Evolutionary conservation across 2,797 vertebrate genomes (phyloP), one percentile per base, ranked within the genome.

Genomic region (Falco rusticolus): DNA sequence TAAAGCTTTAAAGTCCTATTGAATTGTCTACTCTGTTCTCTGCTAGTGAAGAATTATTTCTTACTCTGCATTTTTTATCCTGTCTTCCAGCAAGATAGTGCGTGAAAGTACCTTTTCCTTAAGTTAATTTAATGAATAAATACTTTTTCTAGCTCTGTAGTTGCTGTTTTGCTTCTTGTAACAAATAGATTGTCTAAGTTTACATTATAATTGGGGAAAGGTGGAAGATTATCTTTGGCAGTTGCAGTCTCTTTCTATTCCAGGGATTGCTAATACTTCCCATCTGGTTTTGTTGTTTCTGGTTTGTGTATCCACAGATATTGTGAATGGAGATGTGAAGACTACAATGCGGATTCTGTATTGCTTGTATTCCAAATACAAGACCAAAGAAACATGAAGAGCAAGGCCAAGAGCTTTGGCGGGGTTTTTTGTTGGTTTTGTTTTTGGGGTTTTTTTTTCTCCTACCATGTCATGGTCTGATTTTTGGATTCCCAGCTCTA

Each of bases 291-390:
- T 60, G 41, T 34, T 64, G 17, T 82, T 90, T 90, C 89, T 92
- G 85, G 4, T 89, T 74, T 95, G 39, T 97, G 66, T 93, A 29
- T 93, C 97, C 60, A 50, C 98, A 99, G 99, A 99, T 97, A 98
- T 99, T 3, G 98, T 99, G 89, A 99, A 98, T 3, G 98, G 98
- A 97, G 98, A 99, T 28, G 6, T 59, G 39, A 94, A 97, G 63
- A 95, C 98, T 65, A 99, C 98, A 3, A 94, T 99, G 97, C 97
- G 98, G 87, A 95, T 99, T 92, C 98, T 99, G 39, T 99, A 99
- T 34, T 94, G 98, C 82, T 96, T 99, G 79, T 99, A 99, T 91
- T 98, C 96, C 94, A 99, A 97, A 93, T 98, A 99, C 97, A 98
- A 98, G 96, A 51, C 57, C 76, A 94, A 94, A 82, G 93, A 82